Conservation (phyloP, 2,888 invertebrate genomes). For the Limnephilus auricula region DNA sequence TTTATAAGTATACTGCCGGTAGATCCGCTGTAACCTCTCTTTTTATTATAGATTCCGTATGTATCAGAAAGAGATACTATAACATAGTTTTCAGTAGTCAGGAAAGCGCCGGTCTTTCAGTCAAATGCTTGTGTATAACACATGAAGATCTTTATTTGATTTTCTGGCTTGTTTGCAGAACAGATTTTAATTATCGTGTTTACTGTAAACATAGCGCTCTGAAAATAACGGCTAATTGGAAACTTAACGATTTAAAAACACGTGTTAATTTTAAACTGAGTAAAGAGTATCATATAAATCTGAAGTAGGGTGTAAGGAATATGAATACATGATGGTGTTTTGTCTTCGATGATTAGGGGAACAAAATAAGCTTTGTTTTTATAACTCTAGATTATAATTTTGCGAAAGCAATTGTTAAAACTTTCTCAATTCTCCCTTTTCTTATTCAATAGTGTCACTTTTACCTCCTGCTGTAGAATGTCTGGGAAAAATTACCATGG, state of each 20-base stretch:
- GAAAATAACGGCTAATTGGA: not conserved
- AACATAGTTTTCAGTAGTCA: not conserved
- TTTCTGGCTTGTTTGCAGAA: not conserved
- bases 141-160: not conserved
- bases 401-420: not conserved
- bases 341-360: not conserved
- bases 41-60: not conserved
- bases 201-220: not conserved
- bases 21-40: not conserved
- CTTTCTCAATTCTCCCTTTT: not conserved
- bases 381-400: not conserved
- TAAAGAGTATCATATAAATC: not conserved
- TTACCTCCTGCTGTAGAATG: not conserved
- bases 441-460: not conserved
- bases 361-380: not conserved
- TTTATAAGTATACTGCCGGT: not conserved
- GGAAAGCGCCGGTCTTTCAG: not conserved
- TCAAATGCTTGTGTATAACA: not conserved
- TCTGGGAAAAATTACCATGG: not conserved
- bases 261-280: not conserved
- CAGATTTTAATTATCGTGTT: not conserved
- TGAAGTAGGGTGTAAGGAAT: not conserved
- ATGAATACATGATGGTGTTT: not conserved
- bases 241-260: not conserved
- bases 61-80: not conserved